Conservation (phyloP, 2,113 vertebrate species). For the Nannospalax galili region DNA sequence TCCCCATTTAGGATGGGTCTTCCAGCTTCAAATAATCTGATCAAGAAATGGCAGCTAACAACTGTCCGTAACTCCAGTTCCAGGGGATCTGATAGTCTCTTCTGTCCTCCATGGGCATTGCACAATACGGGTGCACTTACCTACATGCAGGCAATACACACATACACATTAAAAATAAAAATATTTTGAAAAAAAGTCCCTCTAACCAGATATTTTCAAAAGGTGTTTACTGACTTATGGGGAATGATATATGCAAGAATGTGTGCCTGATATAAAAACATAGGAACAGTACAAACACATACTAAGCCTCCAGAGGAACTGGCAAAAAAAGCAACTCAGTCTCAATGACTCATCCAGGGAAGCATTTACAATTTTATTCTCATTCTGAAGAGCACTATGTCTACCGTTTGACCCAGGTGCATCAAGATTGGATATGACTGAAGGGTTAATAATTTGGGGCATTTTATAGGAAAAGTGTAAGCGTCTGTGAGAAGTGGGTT, state of each 20-base stretch:
- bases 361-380: neutral
- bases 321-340: neutral
- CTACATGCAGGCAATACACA: too few species aligned
- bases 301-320: constrained; percentile 16
- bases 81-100: too few species aligned
- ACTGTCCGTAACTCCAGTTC: too few species aligned
- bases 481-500: neutral
- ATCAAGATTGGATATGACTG: neutral
- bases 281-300: neutral
- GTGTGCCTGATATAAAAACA: neutral
- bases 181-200: too few species aligned
- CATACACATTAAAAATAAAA: too few species aligned
- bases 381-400: neutral
- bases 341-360: neutral
- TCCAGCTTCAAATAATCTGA: too few species aligned
- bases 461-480: neutral
- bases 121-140: too few species aligned
- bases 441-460: neutral
- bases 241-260: neutral
- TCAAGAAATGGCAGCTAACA: too few species aligned
- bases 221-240: neutral
- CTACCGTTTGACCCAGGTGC: neutral
- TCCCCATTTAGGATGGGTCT: too few species aligned
- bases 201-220: constrained; percentile 5
- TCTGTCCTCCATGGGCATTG: too few species aligned